These are phyloP conservation scores for Anguilla pacifica DNA, from an alignment of 2,797 vertebrate genomes.

Conservation along the genomic window DNA sequence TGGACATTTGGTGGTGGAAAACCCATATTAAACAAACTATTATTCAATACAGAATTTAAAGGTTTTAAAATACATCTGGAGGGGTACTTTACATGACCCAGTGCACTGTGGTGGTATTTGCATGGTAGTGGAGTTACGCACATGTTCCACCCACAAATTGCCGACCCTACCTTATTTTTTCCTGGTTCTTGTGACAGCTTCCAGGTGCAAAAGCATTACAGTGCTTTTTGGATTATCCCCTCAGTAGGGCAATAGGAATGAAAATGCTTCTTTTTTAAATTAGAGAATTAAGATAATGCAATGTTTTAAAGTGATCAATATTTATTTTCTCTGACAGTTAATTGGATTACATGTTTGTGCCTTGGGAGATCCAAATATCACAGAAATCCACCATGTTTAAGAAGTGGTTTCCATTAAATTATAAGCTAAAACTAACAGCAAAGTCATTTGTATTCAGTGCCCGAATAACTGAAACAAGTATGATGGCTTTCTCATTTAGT, in stretches of 20 bases:
- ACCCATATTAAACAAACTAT: too few species aligned
- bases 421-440: conserved; percentile 54
- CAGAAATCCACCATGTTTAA: conserved; percentile 68
- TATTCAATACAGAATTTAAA: too few species aligned
- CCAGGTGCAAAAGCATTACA: too few species aligned
- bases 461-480: conserved; percentile 40
- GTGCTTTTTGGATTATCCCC: too few species aligned
- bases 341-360: conserved; percentile 70
- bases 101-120: too few species aligned
- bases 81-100: too few species aligned
- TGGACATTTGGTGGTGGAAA: too few species aligned
- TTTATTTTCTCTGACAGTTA: conserved; percentile 63
- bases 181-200: too few species aligned
- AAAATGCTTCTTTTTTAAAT: conserved; percentile 19
- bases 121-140: too few species aligned
- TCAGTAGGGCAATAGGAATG: background rate
- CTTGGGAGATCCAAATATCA: conserved; percentile 65
- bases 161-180: too few species aligned
- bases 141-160: too few species aligned
- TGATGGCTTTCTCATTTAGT: conserved; percentile 2
- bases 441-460: conserved; percentile 53
- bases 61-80: too few species aligned
- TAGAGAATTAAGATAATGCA: conserved; percentile 51
- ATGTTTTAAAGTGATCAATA: conserved; percentile 72
- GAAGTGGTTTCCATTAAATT: conserved; percentile 66